Conservation (phyloP, 2,797 vertebrate species). For the Danio aesculapii region DNA sequence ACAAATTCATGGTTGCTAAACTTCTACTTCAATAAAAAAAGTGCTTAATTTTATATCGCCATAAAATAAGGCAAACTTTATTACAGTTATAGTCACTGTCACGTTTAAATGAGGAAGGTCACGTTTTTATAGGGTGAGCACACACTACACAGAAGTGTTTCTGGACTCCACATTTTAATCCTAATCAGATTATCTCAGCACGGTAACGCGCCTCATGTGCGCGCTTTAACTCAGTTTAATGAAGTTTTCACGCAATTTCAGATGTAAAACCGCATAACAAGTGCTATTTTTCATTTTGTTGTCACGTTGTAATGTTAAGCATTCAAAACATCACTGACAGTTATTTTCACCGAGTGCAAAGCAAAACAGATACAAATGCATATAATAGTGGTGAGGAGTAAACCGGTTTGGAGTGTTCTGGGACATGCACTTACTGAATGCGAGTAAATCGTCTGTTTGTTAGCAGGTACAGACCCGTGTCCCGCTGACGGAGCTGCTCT, state of each 20-base stretch:
- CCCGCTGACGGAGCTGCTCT: not conserved
- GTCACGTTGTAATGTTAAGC: not conserved
- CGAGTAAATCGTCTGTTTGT: not conserved
- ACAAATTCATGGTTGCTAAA: too few species aligned
- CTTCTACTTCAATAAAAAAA: too few species aligned
- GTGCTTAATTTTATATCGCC: too few species aligned
- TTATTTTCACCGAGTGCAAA: not conserved
- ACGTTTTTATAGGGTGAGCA: too few species aligned
- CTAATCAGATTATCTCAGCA: constrained; percentile 6
- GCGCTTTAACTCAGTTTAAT: not conserved
- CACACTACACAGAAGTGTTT: not conserved
- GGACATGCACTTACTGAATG: not conserved
- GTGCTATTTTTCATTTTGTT: not conserved
- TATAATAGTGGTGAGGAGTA: not conserved
- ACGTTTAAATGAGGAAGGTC: not conserved
- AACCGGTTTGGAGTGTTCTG: not conserved
- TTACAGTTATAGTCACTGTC: not conserved
- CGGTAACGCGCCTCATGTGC: not conserved
- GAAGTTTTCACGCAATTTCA: not conserved
- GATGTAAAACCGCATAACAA: not conserved
- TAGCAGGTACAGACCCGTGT: not conserved
- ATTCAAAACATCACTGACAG: not conserved
- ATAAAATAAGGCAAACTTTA: not conserved
- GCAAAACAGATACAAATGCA: not conserved
- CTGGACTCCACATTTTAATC: not conserved